Base-by-base conservation (phyloP, 92 coral and sea anemone species). In the Isaurus tuberculatus region DNA sequence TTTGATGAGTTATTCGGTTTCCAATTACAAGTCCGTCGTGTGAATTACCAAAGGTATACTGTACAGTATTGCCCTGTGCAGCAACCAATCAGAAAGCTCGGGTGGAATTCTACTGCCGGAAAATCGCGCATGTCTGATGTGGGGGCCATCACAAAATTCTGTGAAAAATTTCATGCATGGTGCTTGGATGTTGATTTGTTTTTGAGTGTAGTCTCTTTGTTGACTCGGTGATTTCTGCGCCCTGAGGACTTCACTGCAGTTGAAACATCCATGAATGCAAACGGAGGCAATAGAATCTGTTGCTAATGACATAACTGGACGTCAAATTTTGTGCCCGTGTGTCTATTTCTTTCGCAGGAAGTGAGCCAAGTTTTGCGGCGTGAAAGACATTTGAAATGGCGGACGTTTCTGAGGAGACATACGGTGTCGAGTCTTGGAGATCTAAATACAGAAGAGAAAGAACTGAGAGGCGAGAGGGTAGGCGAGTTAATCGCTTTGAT, bases 51-150 rank as follows among this genome's bases (percentile, higher is more conserved):
- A 83, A 65, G 87, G 55, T 65, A 82, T 87, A 87, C 83, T 83
- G 80, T 66, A 69, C 89, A 61, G 86, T 91, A 91, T 84, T 89
- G 95, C 86, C 95, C 85, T 65, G 79, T 13, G n/a, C 29, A 70
- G 51, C 86, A 84, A 84, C 97, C 97, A 93, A 93, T 93, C 94
- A 86, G 83, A 51, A 79, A 69, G 70, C 88, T 92, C 92, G 91
- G 92, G 90, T 86, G 89, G 92, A 91, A 86, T 85, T 84, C 73
- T 86, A 85, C 89, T 86, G 72, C 75, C 84, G 83, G 82, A 87
- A 37, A 84, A 84, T 43, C 66, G 90, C 95, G 98, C 98, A 93
- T 93, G 98, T 85, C 46, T 13, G 90, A 84, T 11, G 43, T 91
- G 79, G 34, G 48, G 86, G 43, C 58, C 87, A 87, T 91, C 90